Evolutionary conservation across 1,140 invertebrate species (phyloP), one percentile per base, ranked within the genome.

Genomic region (Hormaphis cornu): DNA sequence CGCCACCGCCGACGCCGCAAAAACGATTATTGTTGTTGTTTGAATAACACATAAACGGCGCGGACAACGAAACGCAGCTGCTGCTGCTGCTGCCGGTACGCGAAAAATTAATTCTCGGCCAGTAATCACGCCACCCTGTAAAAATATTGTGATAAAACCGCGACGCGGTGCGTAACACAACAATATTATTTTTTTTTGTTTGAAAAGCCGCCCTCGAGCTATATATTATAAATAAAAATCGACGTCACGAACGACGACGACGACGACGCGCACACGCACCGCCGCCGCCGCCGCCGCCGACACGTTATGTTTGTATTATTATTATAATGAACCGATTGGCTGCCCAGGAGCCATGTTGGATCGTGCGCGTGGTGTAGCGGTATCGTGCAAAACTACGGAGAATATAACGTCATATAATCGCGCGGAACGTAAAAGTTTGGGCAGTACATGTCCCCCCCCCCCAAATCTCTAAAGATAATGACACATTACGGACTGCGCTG

Each of bases 71-170:
- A 54, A 54, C 52, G 52, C 52, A 54, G 52, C 52, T 33, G 52
- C 52, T 54, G 2, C 40, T 12, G 40, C 40, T 33, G 30, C 40
- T n/a, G n/a, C 28, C 12, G 26, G 52, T 22, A n/a, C 52, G 52
- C 52, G n/a, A n/a, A n/a, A 54, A 54, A 54, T 54, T 54, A 54
- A 54, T 54, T 54, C 52, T 54, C 52, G 52, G 28, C 52, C 52
- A 30, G 52, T 54, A 54, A 53, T 53, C 52, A 53, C 28, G 1
- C 10, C 28, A 33, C 52, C 52, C 52, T 54, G 52, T 54, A 54
- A 54, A 54, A 54, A 54, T 54, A 54, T 54, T 54, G 22, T 54
- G 52, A 54, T 54, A 54, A 54, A 54, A n/a, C n/a, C n/a, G n/a
- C n/a, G n/a, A n/a, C n/a, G n/a, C n/a, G n/a, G n/a, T n/a, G n/a